These are phyloP conservation scores for Cololabis saira DNA, from an alignment of 2,113 vertebrate genomes.

Conservation along the genomic window DNA sequence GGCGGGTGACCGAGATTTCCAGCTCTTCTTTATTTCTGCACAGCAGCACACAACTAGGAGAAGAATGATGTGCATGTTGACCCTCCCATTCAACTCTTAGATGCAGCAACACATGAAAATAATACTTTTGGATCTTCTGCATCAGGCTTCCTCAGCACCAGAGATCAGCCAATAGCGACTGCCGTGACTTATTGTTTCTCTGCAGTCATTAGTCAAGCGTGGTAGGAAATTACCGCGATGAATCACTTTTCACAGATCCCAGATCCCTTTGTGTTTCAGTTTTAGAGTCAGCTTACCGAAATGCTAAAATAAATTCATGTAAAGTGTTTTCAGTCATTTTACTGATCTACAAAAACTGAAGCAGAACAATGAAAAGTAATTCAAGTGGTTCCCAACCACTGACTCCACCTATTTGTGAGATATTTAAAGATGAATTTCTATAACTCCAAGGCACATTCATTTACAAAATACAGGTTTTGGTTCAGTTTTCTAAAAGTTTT, in stretches of 20 bases:
- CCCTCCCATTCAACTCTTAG: slow-evolving; percentile 12
- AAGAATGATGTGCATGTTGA: slow-evolving; percentile 33
- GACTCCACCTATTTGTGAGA: too few relatives aligned
- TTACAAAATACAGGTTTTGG: too few relatives aligned
- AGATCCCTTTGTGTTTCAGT: background rate
- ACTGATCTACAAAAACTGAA: too few relatives aligned
- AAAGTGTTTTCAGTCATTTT: background rate
- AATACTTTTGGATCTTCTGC: slow-evolving; percentile 32
- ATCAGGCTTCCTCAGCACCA: background rate
- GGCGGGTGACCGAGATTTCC: slow-evolving; percentile 3
- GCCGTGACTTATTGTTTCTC: slow-evolving; percentile 4
- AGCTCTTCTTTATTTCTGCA: slow-evolving; percentile 47
- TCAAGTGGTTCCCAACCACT: too few relatives aligned
- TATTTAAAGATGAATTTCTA: too few relatives aligned
- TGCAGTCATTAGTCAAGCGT: slow-evolving; percentile 5
- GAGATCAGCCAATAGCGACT: background rate
- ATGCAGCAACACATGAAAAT: slow-evolving; percentile 31
- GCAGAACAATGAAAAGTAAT: too few relatives aligned
- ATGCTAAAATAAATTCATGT: background rate
- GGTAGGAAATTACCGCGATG: slow-evolving; percentile 7
- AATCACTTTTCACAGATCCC: slow-evolving; percentile 3
- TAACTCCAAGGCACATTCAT: too few relatives aligned
- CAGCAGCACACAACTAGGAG: slow-evolving; percentile 52
- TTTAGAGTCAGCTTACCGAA: slow-evolving; percentile 6
- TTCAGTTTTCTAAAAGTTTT: too few relatives aligned